A percentile compares a stretch with the other conserved stretches of the same genome.
These are phyloP conservation scores for Drosophila navojoa DNA, from an alignment of 1,140 invertebrate species.

Conservation along the genomic window DNA sequence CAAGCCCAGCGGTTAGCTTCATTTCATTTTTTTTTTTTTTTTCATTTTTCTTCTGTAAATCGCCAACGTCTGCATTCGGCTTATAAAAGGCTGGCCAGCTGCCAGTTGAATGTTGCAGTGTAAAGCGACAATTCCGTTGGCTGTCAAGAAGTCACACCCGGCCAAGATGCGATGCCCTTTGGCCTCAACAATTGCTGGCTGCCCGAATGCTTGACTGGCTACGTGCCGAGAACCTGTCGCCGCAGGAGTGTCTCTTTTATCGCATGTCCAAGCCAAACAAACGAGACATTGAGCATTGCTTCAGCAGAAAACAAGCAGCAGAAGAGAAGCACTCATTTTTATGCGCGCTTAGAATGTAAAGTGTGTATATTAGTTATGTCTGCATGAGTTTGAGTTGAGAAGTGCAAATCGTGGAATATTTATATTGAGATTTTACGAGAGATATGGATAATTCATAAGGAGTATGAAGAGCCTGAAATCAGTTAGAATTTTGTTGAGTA, in stretches of 20 bases:
- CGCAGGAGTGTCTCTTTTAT: constrained; percentile 38
- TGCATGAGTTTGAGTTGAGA: too few species aligned
- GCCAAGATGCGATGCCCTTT: constrained; percentile 36
- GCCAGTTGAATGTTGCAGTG: constrained; percentile 39
- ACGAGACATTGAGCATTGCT: constrained; percentile 26
- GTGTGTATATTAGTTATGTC: too few species aligned
- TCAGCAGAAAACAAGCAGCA: not conserved
- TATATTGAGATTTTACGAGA: too few species aligned
- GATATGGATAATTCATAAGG: too few species aligned
- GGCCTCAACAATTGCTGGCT: not conserved
- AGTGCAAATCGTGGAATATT: too few species aligned
- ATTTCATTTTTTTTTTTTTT: not conserved
- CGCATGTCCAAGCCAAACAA: constrained; percentile 34
- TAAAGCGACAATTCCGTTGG: constrained; percentile 35
- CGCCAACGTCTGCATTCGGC: constrained; percentile 29
- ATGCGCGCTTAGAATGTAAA: not conserved
- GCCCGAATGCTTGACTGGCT: constrained; percentile 21
- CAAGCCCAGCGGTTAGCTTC: not conserved
- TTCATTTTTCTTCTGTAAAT: constrained; percentile 7
- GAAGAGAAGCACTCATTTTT: too few species aligned
- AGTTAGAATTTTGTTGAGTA: too few species aligned
- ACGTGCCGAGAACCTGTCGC: constrained; percentile 52
- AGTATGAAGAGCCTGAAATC: too few species aligned
- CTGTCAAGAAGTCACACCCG: constrained; percentile 36
- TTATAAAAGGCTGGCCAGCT: constrained; percentile 46